phyloP scores from a whole-genome alignment of 2,888 invertebrate species.

The Drosophila merina region DNA sequence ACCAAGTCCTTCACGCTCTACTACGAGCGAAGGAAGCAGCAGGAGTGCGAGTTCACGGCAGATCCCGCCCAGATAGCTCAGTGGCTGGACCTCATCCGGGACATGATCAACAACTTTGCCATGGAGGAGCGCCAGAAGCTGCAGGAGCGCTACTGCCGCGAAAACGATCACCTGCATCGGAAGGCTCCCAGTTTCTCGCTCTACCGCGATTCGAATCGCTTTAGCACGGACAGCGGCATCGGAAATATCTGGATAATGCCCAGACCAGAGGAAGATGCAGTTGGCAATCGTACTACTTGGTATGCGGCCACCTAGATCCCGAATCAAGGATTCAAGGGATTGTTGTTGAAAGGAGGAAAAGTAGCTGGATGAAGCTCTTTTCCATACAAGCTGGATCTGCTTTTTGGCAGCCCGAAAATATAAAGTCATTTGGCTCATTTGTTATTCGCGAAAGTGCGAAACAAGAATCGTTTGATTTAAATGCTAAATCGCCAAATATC shows the following conservation, averaged over 20 bases:
- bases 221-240: constrained; percentile 83
- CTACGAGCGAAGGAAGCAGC: constrained; percentile 82
- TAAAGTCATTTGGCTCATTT: constrained; percentile 15
- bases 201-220: constrained; percentile 83
- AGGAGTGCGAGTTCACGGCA: constrained; percentile 82
- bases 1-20: constrained; percentile 81
- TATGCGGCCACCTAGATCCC: constrained; percentile 68
- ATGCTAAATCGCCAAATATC: constrained; percentile 73
- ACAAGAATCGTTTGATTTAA: constrained; percentile 23
- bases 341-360: neutral
- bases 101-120: constrained; percentile 81
- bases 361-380: neutral
- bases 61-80: constrained; percentile 74
- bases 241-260: constrained; percentile 82
- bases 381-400: neutral
- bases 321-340: neutral
- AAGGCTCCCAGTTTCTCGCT: constrained; percentile 80
- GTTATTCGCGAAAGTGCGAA: neutral
- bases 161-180: constrained; percentile 79
- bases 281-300: constrained; percentile 81
- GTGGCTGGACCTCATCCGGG: constrained; percentile 82
- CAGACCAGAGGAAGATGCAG: constrained; percentile 70
- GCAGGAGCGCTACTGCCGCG: constrained; percentile 79
- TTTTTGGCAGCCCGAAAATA: constrained; percentile 3
- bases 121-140: constrained; percentile 80